These are phyloP conservation scores for Caenorhabditis zanzibari DNA, from an alignment of 2,888 invertebrate species.

Conservation along the genomic window DNA sequence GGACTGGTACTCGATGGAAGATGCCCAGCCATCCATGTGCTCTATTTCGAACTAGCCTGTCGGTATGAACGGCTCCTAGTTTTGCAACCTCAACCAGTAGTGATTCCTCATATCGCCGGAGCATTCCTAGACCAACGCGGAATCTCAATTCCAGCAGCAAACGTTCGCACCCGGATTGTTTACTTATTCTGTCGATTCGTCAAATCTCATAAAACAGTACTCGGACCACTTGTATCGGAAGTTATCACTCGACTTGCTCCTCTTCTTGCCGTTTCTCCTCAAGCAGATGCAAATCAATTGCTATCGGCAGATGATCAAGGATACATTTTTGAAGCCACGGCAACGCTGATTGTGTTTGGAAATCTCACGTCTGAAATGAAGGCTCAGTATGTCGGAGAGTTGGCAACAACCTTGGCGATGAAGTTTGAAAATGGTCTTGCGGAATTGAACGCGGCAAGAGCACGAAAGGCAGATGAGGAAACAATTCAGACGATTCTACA, in stretches of 20 bases:
- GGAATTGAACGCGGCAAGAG: conserved; percentile 65
- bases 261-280: conserved; percentile 85
- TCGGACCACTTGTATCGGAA: conserved; percentile 71
- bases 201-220: conserved; percentile 85
- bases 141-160: conserved; percentile 63
- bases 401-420: conserved; percentile 72
- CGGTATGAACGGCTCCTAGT: conserved; percentile 70
- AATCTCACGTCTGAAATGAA: conserved; percentile 84
- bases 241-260: conserved; percentile 85
- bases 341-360: conserved; percentile 86
- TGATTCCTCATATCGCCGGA: conserved; percentile 65
- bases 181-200: conserved; percentile 86
- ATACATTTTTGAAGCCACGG: conserved; percentile 86
- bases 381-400: conserved; percentile 73
- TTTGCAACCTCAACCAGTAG: conserved; percentile 53
- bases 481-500: conserved; percentile 83
- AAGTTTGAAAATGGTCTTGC: conserved; percentile 70
- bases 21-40: conserved; percentile 65
- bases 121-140: conserved; percentile 73
- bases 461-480: conserved; percentile 65
- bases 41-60: conserved; percentile 71
- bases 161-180: conserved; percentile 86
- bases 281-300: conserved; percentile 83
- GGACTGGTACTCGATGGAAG: conserved; percentile 68
- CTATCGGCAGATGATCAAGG: conserved; percentile 86